Percentiles rank a stretch among this genome's conserved stretches.
Conservation (phyloP, 1,140 invertebrate genomes). For the Macrobrachium nipponense region DNA sequence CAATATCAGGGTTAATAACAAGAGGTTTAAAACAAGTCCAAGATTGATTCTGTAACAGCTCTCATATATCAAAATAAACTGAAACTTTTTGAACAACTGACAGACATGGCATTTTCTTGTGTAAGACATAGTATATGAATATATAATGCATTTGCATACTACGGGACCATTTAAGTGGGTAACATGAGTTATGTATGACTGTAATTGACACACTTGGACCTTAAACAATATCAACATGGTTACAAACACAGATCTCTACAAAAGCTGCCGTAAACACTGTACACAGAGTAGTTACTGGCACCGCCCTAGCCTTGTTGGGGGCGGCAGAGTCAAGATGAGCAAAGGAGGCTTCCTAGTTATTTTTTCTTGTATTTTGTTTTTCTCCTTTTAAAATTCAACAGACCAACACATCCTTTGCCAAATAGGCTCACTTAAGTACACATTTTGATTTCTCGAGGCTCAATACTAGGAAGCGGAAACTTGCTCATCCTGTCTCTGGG, state of each 20-base stretch:
- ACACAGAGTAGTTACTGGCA: constrained; percentile 52
- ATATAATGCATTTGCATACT: constrained; percentile 51
- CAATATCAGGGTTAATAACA: constrained; percentile 43
- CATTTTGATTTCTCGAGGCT: constrained; percentile 40
- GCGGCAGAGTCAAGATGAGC: constrained; percentile 34
- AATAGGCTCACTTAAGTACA: constrained; percentile 44
- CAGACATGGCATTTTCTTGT: constrained; percentile 46
- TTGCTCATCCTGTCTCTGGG: constrained; percentile 39
- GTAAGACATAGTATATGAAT: constrained; percentile 47
- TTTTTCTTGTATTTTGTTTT: neutral
- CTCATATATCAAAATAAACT: constrained; percentile 59
- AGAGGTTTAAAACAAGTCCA: constrained; percentile 56
- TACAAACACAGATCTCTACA: constrained; percentile 58
- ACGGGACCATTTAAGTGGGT: constrained; percentile 50
- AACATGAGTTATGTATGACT: constrained; percentile 49
- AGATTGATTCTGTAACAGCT: constrained; percentile 55
- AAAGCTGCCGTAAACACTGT: constrained; percentile 51
- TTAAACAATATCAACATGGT: constrained; percentile 56
- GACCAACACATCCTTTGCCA: constrained; percentile 31
- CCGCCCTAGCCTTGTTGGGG: constrained; percentile 32
- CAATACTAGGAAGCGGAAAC: constrained; percentile 40
- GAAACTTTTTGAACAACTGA: constrained; percentile 48
- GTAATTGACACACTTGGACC: constrained; percentile 50
- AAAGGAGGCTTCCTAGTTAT: constrained; percentile 27
- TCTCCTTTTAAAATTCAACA: neutral